Conservation (phyloP, 2,113 vertebrate species). For the Scortum barcoo region DNA sequence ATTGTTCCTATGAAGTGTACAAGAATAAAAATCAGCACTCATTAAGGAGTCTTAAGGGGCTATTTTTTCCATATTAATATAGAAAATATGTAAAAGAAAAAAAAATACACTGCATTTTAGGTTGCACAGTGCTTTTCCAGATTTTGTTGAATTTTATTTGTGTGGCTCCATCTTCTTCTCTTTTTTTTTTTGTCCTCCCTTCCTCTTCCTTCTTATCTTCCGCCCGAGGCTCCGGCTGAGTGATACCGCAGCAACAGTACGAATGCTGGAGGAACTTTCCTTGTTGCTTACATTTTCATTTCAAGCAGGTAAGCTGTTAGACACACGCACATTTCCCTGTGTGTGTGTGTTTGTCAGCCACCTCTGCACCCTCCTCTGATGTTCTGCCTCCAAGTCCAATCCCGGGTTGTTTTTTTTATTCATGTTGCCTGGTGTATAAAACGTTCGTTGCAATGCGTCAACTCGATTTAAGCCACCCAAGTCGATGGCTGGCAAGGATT, state of each 20-base stretch:
- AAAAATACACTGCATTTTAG: too few species aligned
- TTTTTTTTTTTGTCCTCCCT: neutral
- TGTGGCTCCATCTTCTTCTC: neutral
- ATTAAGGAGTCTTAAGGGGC: neutral
- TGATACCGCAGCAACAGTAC: neutral
- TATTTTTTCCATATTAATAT: too few species aligned
- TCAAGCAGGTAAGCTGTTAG: constrained; percentile 19
- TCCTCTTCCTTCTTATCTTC: neutral
- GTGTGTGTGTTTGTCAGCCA: neutral
- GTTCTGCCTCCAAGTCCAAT: neutral
- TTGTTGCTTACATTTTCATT: constrained; percentile 35
- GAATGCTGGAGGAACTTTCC: constrained; percentile 4
- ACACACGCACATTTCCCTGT: neutral
- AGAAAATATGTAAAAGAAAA: too few species aligned
- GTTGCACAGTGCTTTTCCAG: neutral
- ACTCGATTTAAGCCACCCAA: constrained; percentile 1
- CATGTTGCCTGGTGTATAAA: constrained; percentile 2
- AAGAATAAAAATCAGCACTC: neutral
- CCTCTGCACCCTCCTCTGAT: neutral
- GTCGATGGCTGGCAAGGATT: neutral
- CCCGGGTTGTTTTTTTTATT: constrained; percentile 7
- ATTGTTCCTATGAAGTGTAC: neutral
- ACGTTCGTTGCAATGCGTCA: constrained; percentile 27
- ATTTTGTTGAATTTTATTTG: neutral
- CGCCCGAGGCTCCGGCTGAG: neutral